Percentiles rank a stretch among this genome's conserved stretches.
Conservation (phyloP, 2,797 vertebrate species). For the Ara ararauna region DNA sequence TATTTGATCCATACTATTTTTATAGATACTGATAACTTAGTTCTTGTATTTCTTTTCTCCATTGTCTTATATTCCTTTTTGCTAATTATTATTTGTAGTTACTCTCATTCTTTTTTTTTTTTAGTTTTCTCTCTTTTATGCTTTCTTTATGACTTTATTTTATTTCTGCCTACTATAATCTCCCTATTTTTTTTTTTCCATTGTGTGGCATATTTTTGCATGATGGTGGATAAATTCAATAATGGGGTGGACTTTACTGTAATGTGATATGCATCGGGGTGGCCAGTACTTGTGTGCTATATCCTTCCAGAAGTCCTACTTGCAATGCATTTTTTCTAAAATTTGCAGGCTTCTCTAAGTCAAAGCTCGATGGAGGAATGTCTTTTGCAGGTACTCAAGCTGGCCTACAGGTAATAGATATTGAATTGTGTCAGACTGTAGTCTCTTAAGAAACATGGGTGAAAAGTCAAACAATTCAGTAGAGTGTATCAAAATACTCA, state of each 20-base stretch:
- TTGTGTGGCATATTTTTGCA: not conserved
- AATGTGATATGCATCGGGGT: not conserved
- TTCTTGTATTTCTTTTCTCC: not conserved
- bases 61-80: not conserved
- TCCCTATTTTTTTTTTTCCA: not conserved
- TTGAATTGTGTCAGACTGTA: not conserved
- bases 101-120: not conserved
- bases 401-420: not conserved
- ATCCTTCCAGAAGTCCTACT: not conserved
- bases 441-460: not conserved
- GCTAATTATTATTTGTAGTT: not conserved
- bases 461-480: slow-evolving; percentile 1
- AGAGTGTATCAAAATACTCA: not conserved
- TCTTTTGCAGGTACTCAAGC: not conserved
- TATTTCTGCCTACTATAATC: not conserved
- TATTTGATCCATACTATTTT: not conserved
- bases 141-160: not conserved
- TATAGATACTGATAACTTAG: not conserved
- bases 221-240: not conserved
- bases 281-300: not conserved
- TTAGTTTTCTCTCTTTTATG: not conserved
- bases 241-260: not conserved
- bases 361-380: not conserved
- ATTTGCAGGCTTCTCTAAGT: not conserved
- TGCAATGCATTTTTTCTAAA: not conserved